phyloP scores from a whole-genome alignment of 2,797 vertebrate genomes.

The Salmo trutta region DNA sequence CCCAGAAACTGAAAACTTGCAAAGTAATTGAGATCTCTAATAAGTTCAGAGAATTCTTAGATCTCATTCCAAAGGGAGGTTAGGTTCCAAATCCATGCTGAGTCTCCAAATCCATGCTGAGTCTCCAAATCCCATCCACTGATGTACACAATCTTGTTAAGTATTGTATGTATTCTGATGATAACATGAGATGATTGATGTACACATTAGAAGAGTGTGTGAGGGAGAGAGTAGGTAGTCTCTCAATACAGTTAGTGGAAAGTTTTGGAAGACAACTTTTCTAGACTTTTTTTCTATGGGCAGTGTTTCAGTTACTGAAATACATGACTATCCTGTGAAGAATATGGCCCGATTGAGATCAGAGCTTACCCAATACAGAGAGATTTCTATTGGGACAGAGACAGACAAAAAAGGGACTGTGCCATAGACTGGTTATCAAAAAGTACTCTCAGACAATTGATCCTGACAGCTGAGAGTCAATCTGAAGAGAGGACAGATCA shows the following conservation, averaged over 20 bases:
- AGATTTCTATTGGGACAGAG: neutral
- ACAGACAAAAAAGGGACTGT: neutral
- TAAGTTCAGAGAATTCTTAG: neutral
- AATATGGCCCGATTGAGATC: neutral
- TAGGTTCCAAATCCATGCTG: neutral
- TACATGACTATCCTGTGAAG: neutral
- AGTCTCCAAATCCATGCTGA: neutral
- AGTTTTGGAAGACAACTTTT: slow-evolving; percentile 17
- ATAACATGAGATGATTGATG: neutral
- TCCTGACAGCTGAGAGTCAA: neutral
- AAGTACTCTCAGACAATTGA: neutral
- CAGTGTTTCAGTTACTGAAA: neutral
- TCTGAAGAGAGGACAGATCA: neutral
- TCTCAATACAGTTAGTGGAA: neutral
- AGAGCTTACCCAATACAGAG: slow-evolving; percentile 17
- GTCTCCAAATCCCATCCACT: neutral
- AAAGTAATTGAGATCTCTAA: neutral
- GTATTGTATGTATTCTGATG: neutral
- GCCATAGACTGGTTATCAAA: neutral
- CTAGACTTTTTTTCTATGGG: neutral
- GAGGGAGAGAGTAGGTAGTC: too few species aligned
- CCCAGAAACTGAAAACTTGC: neutral
- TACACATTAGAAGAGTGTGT: neutral
- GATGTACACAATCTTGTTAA: neutral
- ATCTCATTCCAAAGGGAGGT: neutral